Evolutionary conservation across 2,888 invertebrate species (phyloP), one percentile per base, ranked within the genome.

Genomic region (Sericinus montela): DNA sequence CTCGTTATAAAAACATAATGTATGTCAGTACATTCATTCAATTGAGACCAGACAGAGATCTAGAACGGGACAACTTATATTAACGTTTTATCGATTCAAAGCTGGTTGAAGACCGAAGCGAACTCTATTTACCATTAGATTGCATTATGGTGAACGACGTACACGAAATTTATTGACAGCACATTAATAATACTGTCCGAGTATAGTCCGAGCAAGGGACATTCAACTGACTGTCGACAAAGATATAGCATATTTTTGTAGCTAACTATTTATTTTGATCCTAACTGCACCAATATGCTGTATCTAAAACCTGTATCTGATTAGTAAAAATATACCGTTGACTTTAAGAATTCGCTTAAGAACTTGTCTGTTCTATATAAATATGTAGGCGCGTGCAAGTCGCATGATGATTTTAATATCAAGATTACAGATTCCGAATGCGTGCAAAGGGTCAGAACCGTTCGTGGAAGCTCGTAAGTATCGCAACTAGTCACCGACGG

Each of bases 111-210:
- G 32, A 40, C 19, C 19, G 19, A 2, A 19, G 19, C 19, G 19
- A 19, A 19, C 44, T 38, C 54, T 52, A 57, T 62, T 58, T 48
- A 59, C 55, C 58, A 62, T 61, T 60, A 60, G 58, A 69, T 73
- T 70, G 71, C 69, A 65, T 65, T 69, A 68, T 66, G 67, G 59
- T 68, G 75, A 75, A 78, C 72, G 69, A 72, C 68, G 63, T 69
- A 61, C 70, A 67, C 59, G 61, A 59, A 64, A 62, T 65, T 61
- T 59, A 66, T 60, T 54, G 72, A 75, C 79, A 73, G 66, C 56
- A 60, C 66, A 75, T 77, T 65, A 63, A 65, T 68, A 68, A 68
- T 72, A 69, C 55, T 65, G 56, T 54, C 57, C 61, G 55, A 58
- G 51, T 54, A 36, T 55, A 49, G 53, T 47, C 55, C 60, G 62